phyloP scores from a whole-genome alignment of 2,888 invertebrate genomes.

The Chromoteleia sp. region DNA sequence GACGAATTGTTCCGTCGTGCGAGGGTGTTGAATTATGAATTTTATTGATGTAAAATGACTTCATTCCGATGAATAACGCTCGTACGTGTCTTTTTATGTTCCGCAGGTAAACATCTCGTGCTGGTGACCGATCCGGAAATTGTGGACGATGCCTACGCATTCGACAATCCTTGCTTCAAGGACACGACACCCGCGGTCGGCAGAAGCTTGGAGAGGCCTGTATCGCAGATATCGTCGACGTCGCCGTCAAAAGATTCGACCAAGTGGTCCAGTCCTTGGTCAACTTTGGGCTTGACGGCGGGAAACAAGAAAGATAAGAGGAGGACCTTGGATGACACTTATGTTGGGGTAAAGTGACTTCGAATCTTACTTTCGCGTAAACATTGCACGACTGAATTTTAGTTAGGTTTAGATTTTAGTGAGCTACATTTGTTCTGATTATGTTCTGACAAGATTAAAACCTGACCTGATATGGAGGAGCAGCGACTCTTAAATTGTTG shows the following conservation, averaged over 20 bases:
- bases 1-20: too few relatives aligned
- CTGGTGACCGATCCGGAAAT: conserved; percentile 91
- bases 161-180: conserved; percentile 92
- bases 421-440: too few relatives aligned
- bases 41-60: not conserved
- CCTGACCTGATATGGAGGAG: too few relatives aligned
- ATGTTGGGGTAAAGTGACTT: conserved; percentile 84
- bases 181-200: conserved; percentile 83
- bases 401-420: too few relatives aligned
- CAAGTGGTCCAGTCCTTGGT: conserved; percentile 84
- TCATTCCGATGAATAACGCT: not conserved
- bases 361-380: too few relatives aligned
- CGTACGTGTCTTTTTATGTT: not conserved
- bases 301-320: conserved; percentile 85
- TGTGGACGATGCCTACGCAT: conserved; percentile 91
- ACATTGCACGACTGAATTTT: too few relatives aligned
- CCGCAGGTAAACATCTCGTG: conserved; percentile 89
- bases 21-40: not conserved
- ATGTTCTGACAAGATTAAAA: too few relatives aligned
- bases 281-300: conserved; percentile 82
- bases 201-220: conserved; percentile 77
- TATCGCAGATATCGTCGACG: conserved; percentile 72
- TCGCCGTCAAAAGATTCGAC: conserved; percentile 74
- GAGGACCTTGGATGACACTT: conserved; percentile 87
- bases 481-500: too few relatives aligned